Conservation (phyloP, 2,888 invertebrate species). For the Hofmannophila pseudospretella region DNA sequence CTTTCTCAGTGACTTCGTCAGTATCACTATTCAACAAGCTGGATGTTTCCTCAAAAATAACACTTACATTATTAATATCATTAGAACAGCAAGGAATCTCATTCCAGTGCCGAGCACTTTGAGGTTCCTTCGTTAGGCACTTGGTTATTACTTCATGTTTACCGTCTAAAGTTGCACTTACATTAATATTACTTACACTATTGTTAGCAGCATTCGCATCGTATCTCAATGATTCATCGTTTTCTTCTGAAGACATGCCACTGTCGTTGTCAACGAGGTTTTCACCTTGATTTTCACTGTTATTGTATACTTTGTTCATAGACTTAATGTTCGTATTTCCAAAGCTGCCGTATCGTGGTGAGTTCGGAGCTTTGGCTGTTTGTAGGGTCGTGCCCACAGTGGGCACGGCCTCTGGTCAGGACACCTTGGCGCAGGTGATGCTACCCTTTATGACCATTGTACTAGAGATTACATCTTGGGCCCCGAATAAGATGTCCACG, state of each 20-base stretch:
- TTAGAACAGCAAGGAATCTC: slow-evolving; percentile 71
- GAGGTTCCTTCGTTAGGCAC: slow-evolving; percentile 67
- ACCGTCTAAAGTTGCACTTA: slow-evolving; percentile 38
- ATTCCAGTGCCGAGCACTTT: slow-evolving; percentile 57
- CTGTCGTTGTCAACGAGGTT: slow-evolving; percentile 41
- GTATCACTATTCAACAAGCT: slow-evolving; percentile 21
- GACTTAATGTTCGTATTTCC: slow-evolving; percentile 46
- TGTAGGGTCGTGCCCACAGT: slow-evolving; percentile 47
- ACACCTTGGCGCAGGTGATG: slow-evolving; percentile 42
- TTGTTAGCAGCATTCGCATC: slow-evolving; percentile 39
- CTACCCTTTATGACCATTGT: slow-evolving; percentile 58
- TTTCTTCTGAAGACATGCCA: slow-evolving; percentile 72
- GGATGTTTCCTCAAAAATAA: slow-evolving; percentile 35
- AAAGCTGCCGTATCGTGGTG: slow-evolving; percentile 58
- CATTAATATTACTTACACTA: slow-evolving; percentile 23
- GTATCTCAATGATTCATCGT: slow-evolving; percentile 56
- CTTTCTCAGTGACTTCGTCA: slow-evolving; percentile 26
- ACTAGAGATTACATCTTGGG: slow-evolving; percentile 49
- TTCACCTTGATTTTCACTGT: slow-evolving; percentile 21
- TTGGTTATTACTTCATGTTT: slow-evolving; percentile 51
- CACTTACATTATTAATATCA: slow-evolving; percentile 48
- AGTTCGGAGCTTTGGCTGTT: slow-evolving; percentile 30
- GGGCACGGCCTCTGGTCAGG: slow-evolving; percentile 74
- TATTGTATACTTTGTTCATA: slow-evolving; percentile 25
- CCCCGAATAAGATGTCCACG: slow-evolving; percentile 51